Evolutionary conservation across 2,888 invertebrate genomes (phyloP), one percentile per base, ranked within the genome.

Genomic region (Tryphoninae sp.): DNA sequence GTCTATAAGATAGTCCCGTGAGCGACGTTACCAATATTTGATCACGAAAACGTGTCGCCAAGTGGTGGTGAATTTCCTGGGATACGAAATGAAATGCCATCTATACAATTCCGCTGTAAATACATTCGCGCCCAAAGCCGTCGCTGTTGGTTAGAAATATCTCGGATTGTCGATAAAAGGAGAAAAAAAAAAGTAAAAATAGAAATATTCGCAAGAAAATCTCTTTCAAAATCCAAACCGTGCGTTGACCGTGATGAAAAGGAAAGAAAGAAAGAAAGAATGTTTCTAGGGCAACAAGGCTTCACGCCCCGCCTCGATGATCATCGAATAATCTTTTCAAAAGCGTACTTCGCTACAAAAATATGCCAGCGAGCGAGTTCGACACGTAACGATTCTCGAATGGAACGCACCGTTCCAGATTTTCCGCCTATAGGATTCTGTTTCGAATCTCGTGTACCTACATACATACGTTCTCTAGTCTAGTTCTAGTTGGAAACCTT

Each of bases 21-120:
- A 55, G 49, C 61, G 62, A 74, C 73, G 73, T 64, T 64, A 74
- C 73, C 73, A 74, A 74, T 74, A 74, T 74, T 74, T 74, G 73
- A 74, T 74, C 73, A 64, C 19, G 73, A 64, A 65, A 64, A 74
- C 73, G 73, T 55, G 53, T 74, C 49, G 51, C 22, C 73, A 22
- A 74, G 19, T 62, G 11, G 11, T 51, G 49, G 51, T 23, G 45
- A 19, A 33, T 64, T 74, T 74, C 16, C 51, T 51, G 61, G 42
- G 19, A 61, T 61, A 16, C 26, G 49, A 62, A 62, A 62, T 22
- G 22, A n/a, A 73, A 40, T 26, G 7, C 33, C 72, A 51, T 16
- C 3, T 62, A 33, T 42, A 45, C 58, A 42, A 51, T 16, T 51
- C 4, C 55, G 2, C 55, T 16, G 64, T 40, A 64, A 8, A 64